phyloP scores from a whole-genome alignment of 2,797 vertebrate species.

The Synanceia verrucosa region DNA sequence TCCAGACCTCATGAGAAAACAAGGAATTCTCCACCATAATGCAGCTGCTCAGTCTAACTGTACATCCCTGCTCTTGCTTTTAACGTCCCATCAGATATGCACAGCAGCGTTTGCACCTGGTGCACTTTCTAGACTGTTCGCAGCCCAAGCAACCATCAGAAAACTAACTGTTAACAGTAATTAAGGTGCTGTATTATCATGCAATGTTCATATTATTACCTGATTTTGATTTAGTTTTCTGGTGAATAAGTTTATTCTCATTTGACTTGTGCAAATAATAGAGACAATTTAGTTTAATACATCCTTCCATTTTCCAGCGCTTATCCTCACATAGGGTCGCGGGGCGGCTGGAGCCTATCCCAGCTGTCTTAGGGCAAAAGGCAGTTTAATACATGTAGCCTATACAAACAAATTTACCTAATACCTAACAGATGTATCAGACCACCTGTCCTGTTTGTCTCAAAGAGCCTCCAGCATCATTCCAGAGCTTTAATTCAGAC shows the following conservation, averaged over 20 bases:
- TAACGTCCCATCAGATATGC: conserved; percentile 3
- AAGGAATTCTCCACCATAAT: not conserved
- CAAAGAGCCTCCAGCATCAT: no score
- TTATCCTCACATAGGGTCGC: no score
- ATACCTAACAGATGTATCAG: no score
- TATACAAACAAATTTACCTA: no score
- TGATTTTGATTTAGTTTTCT: not conserved
- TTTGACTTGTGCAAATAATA: not conserved
- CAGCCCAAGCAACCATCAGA: not conserved
- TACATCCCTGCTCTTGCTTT: not conserved
- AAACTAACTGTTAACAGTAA: not conserved
- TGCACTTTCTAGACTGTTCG: not conserved
- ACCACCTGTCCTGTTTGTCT: no score
- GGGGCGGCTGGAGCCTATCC: no score
- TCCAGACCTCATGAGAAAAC: not conserved
- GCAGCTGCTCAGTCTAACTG: conserved; percentile 15
- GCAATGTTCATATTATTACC: not conserved
- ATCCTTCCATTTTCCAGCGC: no score
- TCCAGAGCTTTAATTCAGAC: no score
- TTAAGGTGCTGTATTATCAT: not conserved
- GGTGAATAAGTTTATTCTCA: not conserved
- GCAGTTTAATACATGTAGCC: no score
- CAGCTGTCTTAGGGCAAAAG: no score
- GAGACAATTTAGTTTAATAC: not conserved
- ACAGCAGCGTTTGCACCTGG: not conserved